Evolutionary conservation across 2,113 vertebrate species (phyloP).

Genomic region (Calypte anna): DNA sequence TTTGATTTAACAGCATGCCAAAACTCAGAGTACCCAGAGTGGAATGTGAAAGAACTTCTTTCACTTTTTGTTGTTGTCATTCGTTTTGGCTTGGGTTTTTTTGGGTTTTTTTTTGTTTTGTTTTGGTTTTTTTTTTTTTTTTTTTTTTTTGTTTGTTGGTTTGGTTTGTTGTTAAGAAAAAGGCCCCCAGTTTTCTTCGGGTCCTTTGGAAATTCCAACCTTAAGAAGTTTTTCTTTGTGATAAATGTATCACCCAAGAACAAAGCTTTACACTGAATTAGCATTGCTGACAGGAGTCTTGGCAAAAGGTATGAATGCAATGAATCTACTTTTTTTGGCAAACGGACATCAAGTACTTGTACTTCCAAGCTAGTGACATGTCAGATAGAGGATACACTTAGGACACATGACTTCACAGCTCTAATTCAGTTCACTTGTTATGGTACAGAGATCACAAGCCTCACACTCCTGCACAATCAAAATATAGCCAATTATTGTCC

Average conservation of each 20-base stretch:
- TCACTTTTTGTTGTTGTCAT: neutral
- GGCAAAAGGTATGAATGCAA: slow-evolving; percentile 29
- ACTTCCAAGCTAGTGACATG: slow-evolving; percentile 3
- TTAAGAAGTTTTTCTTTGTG: neutral
- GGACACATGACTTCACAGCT: slow-evolving; percentile 57
- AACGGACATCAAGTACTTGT: slow-evolving; percentile 39
- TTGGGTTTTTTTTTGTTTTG: too few relatives aligned
- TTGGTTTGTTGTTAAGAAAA: neutral
- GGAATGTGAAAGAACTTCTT: slow-evolving; percentile 5
- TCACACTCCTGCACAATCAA: neutral
- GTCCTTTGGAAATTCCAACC: neutral
- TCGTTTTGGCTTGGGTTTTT: neutral
- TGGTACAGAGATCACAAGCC: neutral
- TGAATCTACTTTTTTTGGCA: slow-evolving; percentile 60
- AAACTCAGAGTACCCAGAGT: neutral
- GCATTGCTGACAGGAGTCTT: neutral
- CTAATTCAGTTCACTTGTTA: slow-evolving; percentile 52
- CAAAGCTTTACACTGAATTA: neutral
- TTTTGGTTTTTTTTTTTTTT: too few relatives aligned
- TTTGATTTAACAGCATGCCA: slow-evolving; percentile 11
- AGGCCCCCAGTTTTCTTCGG: neutral
- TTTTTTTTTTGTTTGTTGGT: too few relatives aligned
- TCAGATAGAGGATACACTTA: slow-evolving; percentile 42
- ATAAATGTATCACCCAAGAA: neutral
- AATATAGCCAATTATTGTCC: neutral